phyloP scores from a whole-genome alignment of 2,797 vertebrate genomes.

The Ctenopoma multispine region DNA sequence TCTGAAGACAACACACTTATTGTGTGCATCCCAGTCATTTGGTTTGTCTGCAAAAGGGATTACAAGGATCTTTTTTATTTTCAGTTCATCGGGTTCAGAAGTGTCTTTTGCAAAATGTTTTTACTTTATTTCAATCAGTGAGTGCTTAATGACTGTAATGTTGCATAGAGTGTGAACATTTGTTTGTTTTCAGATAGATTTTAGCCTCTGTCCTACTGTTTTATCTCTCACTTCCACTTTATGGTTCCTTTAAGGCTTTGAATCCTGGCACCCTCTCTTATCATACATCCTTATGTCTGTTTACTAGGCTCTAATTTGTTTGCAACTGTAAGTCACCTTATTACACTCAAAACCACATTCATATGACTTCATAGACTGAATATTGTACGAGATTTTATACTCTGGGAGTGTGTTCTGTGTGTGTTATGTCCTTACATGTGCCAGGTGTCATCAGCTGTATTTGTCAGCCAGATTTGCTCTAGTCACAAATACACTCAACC shows the following conservation, averaged over 20 bases:
- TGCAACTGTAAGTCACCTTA: conserved; percentile 23
- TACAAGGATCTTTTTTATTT: conserved; percentile 17
- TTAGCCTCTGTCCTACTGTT: conserved; percentile 32
- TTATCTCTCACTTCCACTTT: conserved; percentile 61
- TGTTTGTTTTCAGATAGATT: conserved; percentile 8
- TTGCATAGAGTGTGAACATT: not conserved
- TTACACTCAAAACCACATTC: conserved; percentile 58
- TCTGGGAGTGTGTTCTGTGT: conserved; percentile 26
- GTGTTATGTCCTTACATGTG: conserved; percentile 20
- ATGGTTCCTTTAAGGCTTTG: conserved; percentile 47
- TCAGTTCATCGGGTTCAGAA: not conserved
- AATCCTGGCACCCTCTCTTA: conserved; percentile 23
- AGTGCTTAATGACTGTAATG: not conserved
- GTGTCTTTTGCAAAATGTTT: not conserved
- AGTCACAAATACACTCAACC: conserved; percentile 51
- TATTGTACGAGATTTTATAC: conserved; percentile 49
- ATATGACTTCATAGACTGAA: conserved; percentile 52
- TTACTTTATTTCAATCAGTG: conserved; percentile 4
- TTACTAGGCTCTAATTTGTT: conserved; percentile 52
- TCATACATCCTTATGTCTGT: conserved; percentile 39
- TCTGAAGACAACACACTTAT: not conserved
- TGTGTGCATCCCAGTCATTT: conserved; percentile 10
- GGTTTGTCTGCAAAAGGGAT: conserved; percentile 12
- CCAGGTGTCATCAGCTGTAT: conserved; percentile 72
- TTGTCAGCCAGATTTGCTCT: conserved; percentile 57